phyloP scores from a whole-genome alignment of 2,113 vertebrate species.

The Stigmatopora nigra region DNA sequence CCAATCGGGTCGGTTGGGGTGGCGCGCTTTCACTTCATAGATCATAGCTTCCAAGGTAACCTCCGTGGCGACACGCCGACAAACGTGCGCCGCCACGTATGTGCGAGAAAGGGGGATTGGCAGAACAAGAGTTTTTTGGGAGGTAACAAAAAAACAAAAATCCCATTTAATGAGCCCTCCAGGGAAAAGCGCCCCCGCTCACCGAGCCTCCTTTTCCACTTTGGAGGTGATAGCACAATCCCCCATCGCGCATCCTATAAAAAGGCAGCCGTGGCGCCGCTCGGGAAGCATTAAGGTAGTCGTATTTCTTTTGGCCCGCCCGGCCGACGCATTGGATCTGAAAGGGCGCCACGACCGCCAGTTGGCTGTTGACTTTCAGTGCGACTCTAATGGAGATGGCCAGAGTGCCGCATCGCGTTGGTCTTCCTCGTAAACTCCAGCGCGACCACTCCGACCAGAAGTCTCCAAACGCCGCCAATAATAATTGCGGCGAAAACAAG shows the following conservation, averaged over 20 bases:
- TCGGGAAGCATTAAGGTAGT: constrained; percentile 4
- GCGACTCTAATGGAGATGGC: neutral
- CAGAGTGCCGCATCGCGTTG: neutral
- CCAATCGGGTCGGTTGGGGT: constrained; percentile 43
- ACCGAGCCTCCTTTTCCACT: constrained; percentile 18
- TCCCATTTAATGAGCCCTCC: constrained; percentile 53
- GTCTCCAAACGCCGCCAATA: neutral
- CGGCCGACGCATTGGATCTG: neutral
- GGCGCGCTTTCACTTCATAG: constrained; percentile 11
- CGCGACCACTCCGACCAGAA: neutral
- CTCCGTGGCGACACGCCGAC: neutral
- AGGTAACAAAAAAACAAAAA: constrained; percentile 27
- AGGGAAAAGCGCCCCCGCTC: constrained; percentile 29
- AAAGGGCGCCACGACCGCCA: neutral
- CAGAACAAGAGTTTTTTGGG: constrained; percentile 12
- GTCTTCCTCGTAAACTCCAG: too few species aligned
- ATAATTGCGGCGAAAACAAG: neutral
- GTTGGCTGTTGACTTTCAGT: neutral
- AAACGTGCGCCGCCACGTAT: constrained; percentile 9
- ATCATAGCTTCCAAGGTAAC: constrained; percentile 3
- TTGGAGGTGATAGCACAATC: constrained; percentile 30
- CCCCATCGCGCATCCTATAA: constrained; percentile 7
- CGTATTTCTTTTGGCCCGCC: neutral
- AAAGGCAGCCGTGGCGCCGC: neutral
- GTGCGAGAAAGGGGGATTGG: neutral